Evolutionary conservation across 2,797 vertebrate genomes (phyloP).

Genomic region (Chrosomus eos): DNA sequence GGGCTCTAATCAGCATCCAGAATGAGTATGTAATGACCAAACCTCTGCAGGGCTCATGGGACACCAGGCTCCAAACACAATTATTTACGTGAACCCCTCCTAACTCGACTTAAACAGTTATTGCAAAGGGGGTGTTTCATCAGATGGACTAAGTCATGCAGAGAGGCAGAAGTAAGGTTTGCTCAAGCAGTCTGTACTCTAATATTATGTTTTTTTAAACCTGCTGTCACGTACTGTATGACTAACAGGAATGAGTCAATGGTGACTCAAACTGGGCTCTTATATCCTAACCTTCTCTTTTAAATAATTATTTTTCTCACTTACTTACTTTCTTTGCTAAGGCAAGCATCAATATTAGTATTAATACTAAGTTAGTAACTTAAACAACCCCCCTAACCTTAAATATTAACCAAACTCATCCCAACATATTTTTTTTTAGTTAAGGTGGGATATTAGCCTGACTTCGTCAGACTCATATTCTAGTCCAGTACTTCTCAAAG

Average conservation of each 20-base stretch:
- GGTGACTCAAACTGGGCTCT: neutral
- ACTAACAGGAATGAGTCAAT: slow-evolving; percentile 15
- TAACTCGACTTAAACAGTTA: slow-evolving; percentile 4
- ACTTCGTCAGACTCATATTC: too few species aligned
- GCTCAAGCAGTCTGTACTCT: neutral
- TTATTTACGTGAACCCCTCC: slow-evolving; percentile 68
- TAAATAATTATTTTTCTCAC: neutral
- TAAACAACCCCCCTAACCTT: neutral
- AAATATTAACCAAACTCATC: neutral
- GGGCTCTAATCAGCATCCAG: slow-evolving; percentile 74
- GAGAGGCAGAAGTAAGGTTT: slow-evolving; percentile 8
- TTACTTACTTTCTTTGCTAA: neutral
- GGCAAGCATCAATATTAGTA: neutral
- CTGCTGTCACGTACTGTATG: neutral
- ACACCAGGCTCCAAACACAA: slow-evolving; percentile 65
- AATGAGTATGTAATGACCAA: slow-evolving; percentile 82
- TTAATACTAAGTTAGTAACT: neutral
- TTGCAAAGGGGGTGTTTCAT: slow-evolving; percentile 14
- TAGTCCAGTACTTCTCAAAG: too few species aligned
- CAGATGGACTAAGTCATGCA: neutral
- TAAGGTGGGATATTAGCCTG: too few species aligned
- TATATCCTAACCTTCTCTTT: neutral
- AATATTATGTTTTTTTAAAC: slow-evolving; percentile 1
- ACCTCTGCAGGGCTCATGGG: slow-evolving; percentile 54
- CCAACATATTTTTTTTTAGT: too few species aligned